These are phyloP conservation scores for Onychostoma macrolepis DNA, from an alignment of 2,113 vertebrate species.

Conservation along the genomic window DNA sequence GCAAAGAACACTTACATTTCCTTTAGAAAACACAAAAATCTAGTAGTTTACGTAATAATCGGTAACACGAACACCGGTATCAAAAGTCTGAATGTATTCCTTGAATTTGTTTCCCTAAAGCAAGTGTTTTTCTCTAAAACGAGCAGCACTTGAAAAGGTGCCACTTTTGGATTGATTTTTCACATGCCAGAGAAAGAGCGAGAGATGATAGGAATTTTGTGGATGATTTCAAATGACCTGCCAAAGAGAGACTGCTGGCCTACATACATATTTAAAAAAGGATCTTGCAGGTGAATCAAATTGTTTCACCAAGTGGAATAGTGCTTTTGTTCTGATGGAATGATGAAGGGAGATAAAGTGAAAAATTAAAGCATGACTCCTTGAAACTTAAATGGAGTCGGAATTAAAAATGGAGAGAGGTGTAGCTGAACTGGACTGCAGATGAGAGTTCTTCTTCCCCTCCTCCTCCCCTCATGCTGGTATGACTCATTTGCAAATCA, in stretches of 20 bases:
- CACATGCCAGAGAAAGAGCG: conserved; percentile 15
- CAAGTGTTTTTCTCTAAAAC: not conserved
- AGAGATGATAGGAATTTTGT: conserved; percentile 25
- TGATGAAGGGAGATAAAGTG: not conserved
- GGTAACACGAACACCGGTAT: not conserved
- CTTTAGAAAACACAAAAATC: not conserved
- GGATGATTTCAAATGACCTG: conserved; percentile 35
- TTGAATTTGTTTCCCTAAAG: not conserved
- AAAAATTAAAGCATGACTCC: conserved; percentile 21
- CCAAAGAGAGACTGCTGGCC: conserved; percentile 31
- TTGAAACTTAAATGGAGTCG: not conserved
- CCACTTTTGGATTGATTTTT: conserved; percentile 9
- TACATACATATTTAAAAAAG: conserved; percentile 27
- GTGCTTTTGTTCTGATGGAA: conserved; percentile 25
- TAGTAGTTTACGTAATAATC: not conserved
- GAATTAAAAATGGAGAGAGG: not conserved
- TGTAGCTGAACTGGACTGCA: not conserved
- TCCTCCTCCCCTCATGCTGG: not conserved
- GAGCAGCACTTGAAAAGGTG: conserved; percentile 17
- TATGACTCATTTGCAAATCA: conserved; percentile 24
- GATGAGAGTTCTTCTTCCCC: not conserved
- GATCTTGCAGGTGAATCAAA: conserved; percentile 33
- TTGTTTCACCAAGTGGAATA: not conserved
- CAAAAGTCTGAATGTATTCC: not conserved
- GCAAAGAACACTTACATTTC: conserved; percentile 5